Evolutionary conservation across 2,888 invertebrate species (phyloP).

Genomic region (Lasioglossum marginatum): DNA sequence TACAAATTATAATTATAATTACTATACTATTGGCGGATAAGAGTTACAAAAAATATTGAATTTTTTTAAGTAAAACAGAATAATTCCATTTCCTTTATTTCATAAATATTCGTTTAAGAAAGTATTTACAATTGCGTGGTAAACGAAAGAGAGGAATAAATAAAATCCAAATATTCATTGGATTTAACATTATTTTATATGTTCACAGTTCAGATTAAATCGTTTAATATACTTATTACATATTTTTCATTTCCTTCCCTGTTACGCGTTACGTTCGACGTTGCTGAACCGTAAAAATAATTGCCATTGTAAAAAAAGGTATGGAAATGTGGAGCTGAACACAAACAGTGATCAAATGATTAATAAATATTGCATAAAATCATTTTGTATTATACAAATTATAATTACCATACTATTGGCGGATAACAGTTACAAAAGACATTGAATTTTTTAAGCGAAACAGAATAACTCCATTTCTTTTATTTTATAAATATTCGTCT

Average conservation of each 20-base stretch:
- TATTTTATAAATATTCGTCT: not conserved
- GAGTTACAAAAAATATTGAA: too few relatives aligned
- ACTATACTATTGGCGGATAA: too few relatives aligned
- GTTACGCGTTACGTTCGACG: not conserved
- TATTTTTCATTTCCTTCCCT: slow-evolving; percentile 12
- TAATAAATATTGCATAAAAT: not conserved
- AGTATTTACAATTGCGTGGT: slow-evolving; percentile 28
- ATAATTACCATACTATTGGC: not conserved
- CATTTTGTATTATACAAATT: not conserved
- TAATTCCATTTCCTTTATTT: too few relatives aligned
- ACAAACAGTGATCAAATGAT: not conserved
- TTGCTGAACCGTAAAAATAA: not conserved
- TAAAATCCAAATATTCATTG: not conserved
- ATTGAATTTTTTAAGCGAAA: not conserved
- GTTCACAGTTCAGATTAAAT: slow-evolving; percentile 6
- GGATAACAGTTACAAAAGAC: not conserved
- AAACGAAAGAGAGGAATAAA: not conserved
- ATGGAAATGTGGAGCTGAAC: not conserved
- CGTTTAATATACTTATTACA: slow-evolving; percentile 7
- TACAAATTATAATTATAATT: too few relatives aligned
- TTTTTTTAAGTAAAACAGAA: too few relatives aligned
- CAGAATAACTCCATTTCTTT: not conserved
- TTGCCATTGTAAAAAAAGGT: not conserved
- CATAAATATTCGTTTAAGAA: slow-evolving; percentile 22
- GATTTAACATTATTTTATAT: slow-evolving; percentile 8